Base-by-base conservation (phyloP, 2,113 vertebrate genomes). In the Triplophysa siluroides region DNA sequence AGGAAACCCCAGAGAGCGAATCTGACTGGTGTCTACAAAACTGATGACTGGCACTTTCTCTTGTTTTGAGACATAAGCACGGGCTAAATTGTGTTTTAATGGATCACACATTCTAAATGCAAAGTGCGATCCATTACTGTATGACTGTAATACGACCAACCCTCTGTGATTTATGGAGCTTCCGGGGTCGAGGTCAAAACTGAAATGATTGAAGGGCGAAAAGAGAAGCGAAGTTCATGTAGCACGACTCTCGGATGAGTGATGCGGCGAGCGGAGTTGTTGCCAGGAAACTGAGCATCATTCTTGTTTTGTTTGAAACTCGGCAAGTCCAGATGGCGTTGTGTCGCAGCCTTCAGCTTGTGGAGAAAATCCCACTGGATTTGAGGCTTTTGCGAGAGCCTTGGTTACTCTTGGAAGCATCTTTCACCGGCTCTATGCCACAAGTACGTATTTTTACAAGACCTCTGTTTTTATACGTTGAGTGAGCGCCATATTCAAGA, bases 61-160 rank as follows among this genome's bases (percentile, higher is more conserved):
- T 91, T 86, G 90, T 89, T 91, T 87, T 92, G 91, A 90, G 92
- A 93, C 92, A 88, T 92, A 94, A 94, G 94, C 92, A 90, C 92
- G 85, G 86, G 87, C 90, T 93, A 95, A 96, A 96, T 95, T 93
- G 92, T 93, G 92, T 95, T 94, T 95, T 95, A 96, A 96, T 97
- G 93, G 91, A 94, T 94, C 78, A 80, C 83, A 0, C 90, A 78
- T 87, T 85, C 91, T 88, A 91, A 91, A 89, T 94, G 94, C 93
- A 92, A 93, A 89, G 92, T 85, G 89, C 90, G 88, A 95, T 91
- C 92, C 90, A 93, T 97, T 95, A 95, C 91, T 89, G 93, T 93
- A 94, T 93, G 92, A 93, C 84, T 86, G 90, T 89, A 90, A 94
- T 60, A 43, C n/a, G 41, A 87, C 93, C 87, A 87, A 90, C 89